Evolutionary conservation across 2,888 invertebrate species (phyloP), one percentile per base, ranked within the genome.

Genomic region (Laspeyria flexula): DNA sequence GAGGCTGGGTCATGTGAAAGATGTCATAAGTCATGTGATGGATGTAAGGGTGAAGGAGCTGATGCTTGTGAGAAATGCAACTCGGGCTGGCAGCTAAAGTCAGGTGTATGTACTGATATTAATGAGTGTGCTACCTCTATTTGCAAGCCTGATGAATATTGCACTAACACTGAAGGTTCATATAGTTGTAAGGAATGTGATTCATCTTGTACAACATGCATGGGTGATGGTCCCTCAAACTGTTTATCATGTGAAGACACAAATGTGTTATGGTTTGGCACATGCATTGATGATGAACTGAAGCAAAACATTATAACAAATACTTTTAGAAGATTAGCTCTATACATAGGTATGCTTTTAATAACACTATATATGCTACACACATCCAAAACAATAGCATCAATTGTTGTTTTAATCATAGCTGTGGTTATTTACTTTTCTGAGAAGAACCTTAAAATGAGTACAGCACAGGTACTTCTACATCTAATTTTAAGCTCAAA

Each of bases 161-260:
- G 99, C 87, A 93, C 96, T 0, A 99, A 99, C 79, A 95, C 93
- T 51, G 96, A 96, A 70, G 98, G 99, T 9, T 95, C 96, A 1
- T 96, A 94, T 79, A 86, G 88, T 16, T 98, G 98, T 85, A 88
- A 95, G 72, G 94, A 93, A 56, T 99, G 99, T 91, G 97, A 98
- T 85, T 93, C 90, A 64, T 94, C 97, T 1, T 99, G 98, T 81
- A 91, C 93, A 55, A 95, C 96, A 2, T 99, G 99, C 81, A 93
- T 91, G 23, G 98, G 97, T 1, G 95, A 96, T 83, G 98, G 98
- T 0, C 95, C 96, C 11, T 96, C 96, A 76, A 96, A 97, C 94
- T 99, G 98, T 84, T 93, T 94, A 43, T 90, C 94, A 68, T 99
- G 99, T 92, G 95, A 95, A 31, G 12, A 64, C 1, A 55, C 55